A percentile compares a stretch with the other conserved stretches of the same genome.
phyloP scores from a whole-genome alignment of 1,140 invertebrate genomes.

The Meloidogyne exigua region DNA sequence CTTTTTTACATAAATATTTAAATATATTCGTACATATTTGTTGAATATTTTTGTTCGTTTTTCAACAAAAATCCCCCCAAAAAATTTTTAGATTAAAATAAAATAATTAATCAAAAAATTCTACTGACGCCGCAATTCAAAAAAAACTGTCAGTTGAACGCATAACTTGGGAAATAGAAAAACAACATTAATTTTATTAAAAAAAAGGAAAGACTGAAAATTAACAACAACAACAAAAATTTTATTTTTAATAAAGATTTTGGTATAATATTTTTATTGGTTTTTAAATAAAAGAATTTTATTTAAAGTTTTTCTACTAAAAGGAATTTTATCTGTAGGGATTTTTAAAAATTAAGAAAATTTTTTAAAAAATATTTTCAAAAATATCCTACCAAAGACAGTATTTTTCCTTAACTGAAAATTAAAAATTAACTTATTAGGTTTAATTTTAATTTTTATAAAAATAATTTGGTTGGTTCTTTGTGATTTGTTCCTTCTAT shows the following conservation, averaged over 20 bases:
- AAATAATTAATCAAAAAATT: constrained; percentile 5
- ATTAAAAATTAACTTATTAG: too few relatives aligned
- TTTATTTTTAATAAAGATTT: not conserved
- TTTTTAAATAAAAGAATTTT: not conserved
- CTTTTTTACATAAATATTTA: not conserved
- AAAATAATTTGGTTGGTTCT: too few relatives aligned
- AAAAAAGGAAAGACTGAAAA: not conserved
- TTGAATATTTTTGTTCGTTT: not conserved
- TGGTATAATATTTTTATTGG: not conserved
- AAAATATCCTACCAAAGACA: too few relatives aligned
- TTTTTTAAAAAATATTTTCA: too few relatives aligned
- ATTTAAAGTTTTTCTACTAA: too few relatives aligned
- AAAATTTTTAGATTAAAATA: not conserved
- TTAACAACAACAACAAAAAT: not conserved
- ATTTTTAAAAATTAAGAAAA: too few relatives aligned
- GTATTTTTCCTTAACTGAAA: too few relatives aligned
- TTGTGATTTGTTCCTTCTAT: not conserved
- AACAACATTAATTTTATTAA: not conserved
- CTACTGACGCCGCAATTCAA: not conserved
- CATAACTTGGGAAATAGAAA: not conserved
- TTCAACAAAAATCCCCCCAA: not conserved
- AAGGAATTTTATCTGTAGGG: too few relatives aligned
- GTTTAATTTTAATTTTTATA: too few relatives aligned
- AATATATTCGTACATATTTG: not conserved
- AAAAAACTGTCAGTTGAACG: constrained; percentile 1